Percentiles rank a stretch among this genome's conserved stretches.
Evolutionary conservation across 2,113 vertebrate genomes (phyloP).

Genomic region (Melanerpes formicivorus): DNA sequence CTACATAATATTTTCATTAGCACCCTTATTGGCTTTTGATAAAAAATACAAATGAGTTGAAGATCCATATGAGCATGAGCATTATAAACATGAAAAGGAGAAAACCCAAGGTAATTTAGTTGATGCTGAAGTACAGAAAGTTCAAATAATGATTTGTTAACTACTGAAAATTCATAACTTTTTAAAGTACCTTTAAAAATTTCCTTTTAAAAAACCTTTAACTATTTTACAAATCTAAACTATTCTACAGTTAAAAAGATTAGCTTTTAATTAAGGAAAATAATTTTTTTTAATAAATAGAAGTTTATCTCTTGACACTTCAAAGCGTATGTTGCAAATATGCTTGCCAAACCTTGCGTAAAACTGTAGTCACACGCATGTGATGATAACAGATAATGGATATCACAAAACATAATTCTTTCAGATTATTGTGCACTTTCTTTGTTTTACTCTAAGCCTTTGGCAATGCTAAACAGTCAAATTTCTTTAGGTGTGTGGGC

Average conservation of each 20-base stretch:
- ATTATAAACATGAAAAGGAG: neutral
- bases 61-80: neutral
- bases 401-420: neutral
- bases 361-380: neutral
- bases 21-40: neutral
- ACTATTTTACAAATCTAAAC: neutral
- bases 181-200: neutral
- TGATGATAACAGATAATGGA: neutral
- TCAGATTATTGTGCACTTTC: neutral
- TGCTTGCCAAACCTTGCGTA: neutral
- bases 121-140: neutral
- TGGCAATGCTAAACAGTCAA: neutral
- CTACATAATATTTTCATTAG: conserved; percentile 42
- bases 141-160: neutral
- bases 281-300: neutral
- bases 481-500: neutral
- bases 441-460: neutral
- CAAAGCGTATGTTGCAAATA: neutral
- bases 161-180: neutral
- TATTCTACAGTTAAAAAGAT: neutral
- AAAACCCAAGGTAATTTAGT: neutral
- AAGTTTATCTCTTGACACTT: neutral
- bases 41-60: neutral
- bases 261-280: neutral
- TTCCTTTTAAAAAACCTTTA: neutral